Evolutionary conservation across 2,888 invertebrate genomes (phyloP).

Genomic region (Chymomyza amoena): DNA sequence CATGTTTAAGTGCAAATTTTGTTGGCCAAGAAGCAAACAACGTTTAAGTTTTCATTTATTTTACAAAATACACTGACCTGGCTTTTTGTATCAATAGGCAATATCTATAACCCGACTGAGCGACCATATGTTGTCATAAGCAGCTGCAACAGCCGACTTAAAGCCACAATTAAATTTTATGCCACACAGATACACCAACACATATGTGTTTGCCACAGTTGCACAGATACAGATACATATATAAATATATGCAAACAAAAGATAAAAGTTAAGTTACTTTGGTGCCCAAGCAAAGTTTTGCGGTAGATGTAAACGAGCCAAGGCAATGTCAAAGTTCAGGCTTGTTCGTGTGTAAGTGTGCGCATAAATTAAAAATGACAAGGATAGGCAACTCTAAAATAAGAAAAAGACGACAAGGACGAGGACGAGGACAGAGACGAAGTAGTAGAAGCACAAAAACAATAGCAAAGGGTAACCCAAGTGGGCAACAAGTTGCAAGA

Average conservation of each 20-base stretch:
- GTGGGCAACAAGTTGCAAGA: slow-evolving; percentile 9
- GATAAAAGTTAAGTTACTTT: slow-evolving; percentile 6
- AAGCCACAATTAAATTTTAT: slow-evolving; percentile 39
- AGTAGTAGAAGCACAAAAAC: not conserved
- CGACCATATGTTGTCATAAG: slow-evolving; percentile 20
- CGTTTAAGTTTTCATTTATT: too few species aligned
- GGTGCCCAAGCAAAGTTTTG: slow-evolving; percentile 2
- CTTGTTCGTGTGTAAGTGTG: not conserved
- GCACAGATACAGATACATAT: not conserved
- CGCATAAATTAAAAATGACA: slow-evolving; percentile 68
- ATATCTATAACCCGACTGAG: slow-evolving; percentile 6
- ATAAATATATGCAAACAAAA: not conserved
- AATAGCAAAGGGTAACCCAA: slow-evolving; percentile 30
- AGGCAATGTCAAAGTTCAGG: slow-evolving; percentile 10
- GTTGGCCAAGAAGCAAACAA: not conserved
- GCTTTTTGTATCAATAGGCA: slow-evolving; percentile 1
- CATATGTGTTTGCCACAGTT: not conserved
- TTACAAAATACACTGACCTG: too few species aligned
- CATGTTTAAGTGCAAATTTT: not conserved
- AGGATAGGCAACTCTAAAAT: slow-evolving; percentile 50
- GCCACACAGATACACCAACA: slow-evolving; percentile 20
- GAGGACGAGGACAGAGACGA: too few species aligned
- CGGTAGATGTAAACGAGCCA: not conserved
- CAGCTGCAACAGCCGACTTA: slow-evolving; percentile 10
- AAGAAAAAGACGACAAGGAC: slow-evolving; percentile 9